A percentile compares a stretch with the other conserved stretches of the same genome.
These are phyloP conservation scores for Myocastor coypus DNA, from an alignment of 2,113 vertebrate genomes.

Conservation along the genomic window DNA sequence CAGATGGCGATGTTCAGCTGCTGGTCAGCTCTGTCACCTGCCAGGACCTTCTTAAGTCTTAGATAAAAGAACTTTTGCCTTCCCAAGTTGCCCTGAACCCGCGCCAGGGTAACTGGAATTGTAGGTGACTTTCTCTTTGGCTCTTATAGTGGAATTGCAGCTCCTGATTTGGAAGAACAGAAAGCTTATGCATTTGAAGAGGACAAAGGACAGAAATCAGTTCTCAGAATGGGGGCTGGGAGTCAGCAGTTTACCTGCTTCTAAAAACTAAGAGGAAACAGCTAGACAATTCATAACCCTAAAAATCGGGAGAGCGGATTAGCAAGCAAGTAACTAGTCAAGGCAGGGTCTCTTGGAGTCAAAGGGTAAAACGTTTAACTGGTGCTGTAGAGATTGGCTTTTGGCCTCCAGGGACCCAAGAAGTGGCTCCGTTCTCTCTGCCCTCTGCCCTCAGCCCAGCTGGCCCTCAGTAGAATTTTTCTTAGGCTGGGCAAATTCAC, in stretches of 20 bases:
- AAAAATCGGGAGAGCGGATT: neutral
- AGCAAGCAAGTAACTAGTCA: neutral
- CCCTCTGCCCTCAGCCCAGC: neutral
- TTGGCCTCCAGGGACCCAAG: neutral
- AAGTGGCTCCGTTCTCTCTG: neutral
- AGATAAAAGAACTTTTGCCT: slow-evolving; percentile 60
- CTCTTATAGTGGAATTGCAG: slow-evolving; percentile 67
- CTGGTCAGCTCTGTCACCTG: slow-evolving; percentile 44
- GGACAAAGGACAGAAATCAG: neutral
- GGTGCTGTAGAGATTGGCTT: neutral
- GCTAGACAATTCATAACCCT: neutral
- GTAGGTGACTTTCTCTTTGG: slow-evolving; percentile 67
- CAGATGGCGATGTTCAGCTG: slow-evolving; percentile 76
- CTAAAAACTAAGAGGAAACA: slow-evolving; percentile 33
- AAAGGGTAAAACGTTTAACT: neutral
- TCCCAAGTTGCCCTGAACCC: slow-evolving; percentile 6
- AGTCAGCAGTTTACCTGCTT: slow-evolving; percentile 9
- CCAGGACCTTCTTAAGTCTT: slow-evolving; percentile 29
- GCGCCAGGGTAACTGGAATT: slow-evolving; percentile 59
- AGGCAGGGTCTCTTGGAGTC: neutral
- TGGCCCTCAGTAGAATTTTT: neutral
- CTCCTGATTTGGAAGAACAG: slow-evolving; percentile 57
- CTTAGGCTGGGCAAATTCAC: neutral
- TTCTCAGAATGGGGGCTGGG: slow-evolving; percentile 58
- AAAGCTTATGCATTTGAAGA: slow-evolving; percentile 55